Base-by-base conservation (phyloP, 2,113 vertebrate species). In the Triplophysa dalaica region DNA sequence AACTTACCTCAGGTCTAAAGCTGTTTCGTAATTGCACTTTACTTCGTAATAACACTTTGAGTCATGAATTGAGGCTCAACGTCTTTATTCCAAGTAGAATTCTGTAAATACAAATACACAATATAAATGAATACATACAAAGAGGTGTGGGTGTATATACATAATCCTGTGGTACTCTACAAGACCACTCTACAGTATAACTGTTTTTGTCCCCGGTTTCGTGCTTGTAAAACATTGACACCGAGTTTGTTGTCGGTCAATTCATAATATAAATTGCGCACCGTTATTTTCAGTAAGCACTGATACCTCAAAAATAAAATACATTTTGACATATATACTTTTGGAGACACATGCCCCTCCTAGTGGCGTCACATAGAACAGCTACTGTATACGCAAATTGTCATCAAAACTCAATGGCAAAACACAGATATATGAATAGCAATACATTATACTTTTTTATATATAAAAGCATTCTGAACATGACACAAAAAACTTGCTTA, bases 331-430 rank as follows among this genome's bases (percentile, higher is more conserved):
- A 48, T 24, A 21, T 22, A 48, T 52, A 26, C 56, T 9, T 8
- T 19, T 3, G 54, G 60, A 63, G 73, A 21, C n/a, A n/a, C 10
- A 86, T 77, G 89, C 91, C 89, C 91, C 90, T 87, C 88, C 91
- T 91, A 89, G 90, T 90, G 91, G 91, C 38, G 4, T 38, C 54
- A 64, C 17, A 22, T 14, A 64, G 48, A 81, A 61, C 75, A 82
- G 43, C 13, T 68, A 24, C 24, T 24, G 24, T 24, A 29, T 29
- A 26, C 8, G 45, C 13, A 75, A 62, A 21, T 38, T 21, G 19
- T 9, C n/a, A n/a, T 58, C n/a, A 21, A 19, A 58, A 2, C 16
- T 2, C 50, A 17, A 52, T 16, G 3, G 13, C 50, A 52, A 17
- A 52, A 17, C 16, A 14, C 43, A 16, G 50, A 52, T 14, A 17